These are phyloP conservation scores for Argentina silus DNA, from an alignment of 2,797 vertebrate species.

Conservation along the genomic window DNA sequence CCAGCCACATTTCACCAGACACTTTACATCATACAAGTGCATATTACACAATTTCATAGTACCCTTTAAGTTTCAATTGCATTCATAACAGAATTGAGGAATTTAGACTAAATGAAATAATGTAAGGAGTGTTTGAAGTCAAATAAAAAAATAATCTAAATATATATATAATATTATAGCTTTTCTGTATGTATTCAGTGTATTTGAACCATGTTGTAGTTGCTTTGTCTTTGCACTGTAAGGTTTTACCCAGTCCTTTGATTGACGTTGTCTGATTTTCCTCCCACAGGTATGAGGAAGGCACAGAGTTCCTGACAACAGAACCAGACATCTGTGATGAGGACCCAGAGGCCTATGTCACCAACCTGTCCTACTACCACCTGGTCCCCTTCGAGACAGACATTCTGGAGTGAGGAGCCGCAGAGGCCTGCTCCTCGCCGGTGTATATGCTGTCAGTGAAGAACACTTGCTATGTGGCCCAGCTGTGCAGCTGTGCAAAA, in stretches of 20 bases:
- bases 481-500: slow-evolving; percentile 45
- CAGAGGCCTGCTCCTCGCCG: slow-evolving; percentile 9
- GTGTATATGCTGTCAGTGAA: slow-evolving; percentile 1
- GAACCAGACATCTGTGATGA: slow-evolving; percentile 86
- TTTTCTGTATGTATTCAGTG: background rate
- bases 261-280: background rate
- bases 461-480: slow-evolving; percentile 14
- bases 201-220: background rate
- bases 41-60: background rate
- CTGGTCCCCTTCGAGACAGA: slow-evolving; percentile 97
- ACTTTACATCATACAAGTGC: background rate
- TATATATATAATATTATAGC: background rate
- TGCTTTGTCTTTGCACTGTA: background rate
- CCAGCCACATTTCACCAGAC: slow-evolving; percentile 31
- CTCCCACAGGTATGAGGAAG: slow-evolving; percentile 85
- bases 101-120: background rate
- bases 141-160: too few species aligned
- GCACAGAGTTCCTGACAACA: slow-evolving; percentile 80
- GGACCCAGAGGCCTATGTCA: slow-evolving; percentile 92
- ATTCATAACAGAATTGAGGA: background rate
- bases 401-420: slow-evolving; percentile 92
- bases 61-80: too few species aligned
- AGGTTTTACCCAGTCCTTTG: background rate
- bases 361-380: slow-evolving; percentile 97
- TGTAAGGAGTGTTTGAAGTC: background rate